These are phyloP conservation scores for Nymphalis urticae DNA, from an alignment of 2,888 invertebrate genomes.

Conservation along the genomic window DNA sequence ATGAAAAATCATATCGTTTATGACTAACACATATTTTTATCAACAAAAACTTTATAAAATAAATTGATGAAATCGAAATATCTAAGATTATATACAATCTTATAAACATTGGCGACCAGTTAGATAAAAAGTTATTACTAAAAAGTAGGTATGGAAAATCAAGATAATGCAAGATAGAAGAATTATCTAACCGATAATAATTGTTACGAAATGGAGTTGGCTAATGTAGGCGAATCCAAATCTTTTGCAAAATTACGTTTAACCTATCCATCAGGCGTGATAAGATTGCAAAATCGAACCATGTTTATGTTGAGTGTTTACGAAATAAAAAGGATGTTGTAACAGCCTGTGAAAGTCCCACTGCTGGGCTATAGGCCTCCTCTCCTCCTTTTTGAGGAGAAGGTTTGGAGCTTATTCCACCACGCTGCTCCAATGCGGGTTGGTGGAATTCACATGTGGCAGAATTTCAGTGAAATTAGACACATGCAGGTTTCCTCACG, in stretches of 20 bases:
- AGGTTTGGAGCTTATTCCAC: no score
- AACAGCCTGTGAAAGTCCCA: no score
- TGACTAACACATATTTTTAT: slow-evolving; percentile 9
- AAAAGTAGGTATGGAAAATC: slow-evolving; percentile 28
- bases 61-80: slow-evolving; percentile 16
- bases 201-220: slow-evolving; percentile 15
- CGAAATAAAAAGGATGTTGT: slow-evolving; percentile 33
- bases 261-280: slow-evolving; percentile 45
- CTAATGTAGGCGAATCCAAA: slow-evolving; percentile 15
- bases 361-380: no score
- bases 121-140: slow-evolving; percentile 26
- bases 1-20: no score
- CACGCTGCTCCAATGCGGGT: no score
- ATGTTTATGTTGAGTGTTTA: slow-evolving; percentile 41
- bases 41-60: slow-evolving; percentile 2
- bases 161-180: slow-evolving; percentile 20
- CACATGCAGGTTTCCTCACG: no score
- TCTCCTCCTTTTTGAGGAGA: no score
- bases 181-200: slow-evolving; percentile 25
- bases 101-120: slow-evolving; percentile 19
- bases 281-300: slow-evolving; percentile 70
- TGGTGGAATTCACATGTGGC: no score
- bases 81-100: slow-evolving; percentile 18
- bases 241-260: slow-evolving; percentile 41
- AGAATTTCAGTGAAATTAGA: no score